These are phyloP conservation scores for Orientallactaga bullata DNA, from an alignment of 2,113 vertebrate genomes.

Conservation along the genomic window DNA sequence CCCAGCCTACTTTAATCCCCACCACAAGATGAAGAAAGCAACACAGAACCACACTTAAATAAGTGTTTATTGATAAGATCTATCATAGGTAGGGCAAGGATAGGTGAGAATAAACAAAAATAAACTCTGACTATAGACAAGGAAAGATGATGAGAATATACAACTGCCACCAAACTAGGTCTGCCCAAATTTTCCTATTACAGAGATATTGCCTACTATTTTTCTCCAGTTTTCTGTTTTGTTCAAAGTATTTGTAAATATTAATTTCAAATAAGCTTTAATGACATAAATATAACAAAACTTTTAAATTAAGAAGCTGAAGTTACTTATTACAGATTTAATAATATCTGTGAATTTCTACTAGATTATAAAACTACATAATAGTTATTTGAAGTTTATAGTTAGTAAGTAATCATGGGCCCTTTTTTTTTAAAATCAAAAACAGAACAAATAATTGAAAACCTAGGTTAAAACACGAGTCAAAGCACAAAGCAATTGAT, in stretches of 20 bases:
- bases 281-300: neutral
- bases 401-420: slow-evolving; percentile 18
- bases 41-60: neutral
- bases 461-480: slow-evolving; percentile 31
- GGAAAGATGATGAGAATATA: neutral
- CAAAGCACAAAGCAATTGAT: slow-evolving; percentile 55
- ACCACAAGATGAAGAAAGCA: neutral
- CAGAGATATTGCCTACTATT: neutral
- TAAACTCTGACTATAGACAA: neutral
- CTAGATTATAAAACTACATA: slow-evolving; percentile 26
- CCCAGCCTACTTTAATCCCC: neutral
- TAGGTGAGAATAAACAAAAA: neutral
- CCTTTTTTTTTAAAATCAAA: slow-evolving; percentile 62
- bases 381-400: slow-evolving; percentile 21
- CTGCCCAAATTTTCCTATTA: neutral
- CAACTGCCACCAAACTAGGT: neutral
- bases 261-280: slow-evolving; percentile 46
- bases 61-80: neutral
- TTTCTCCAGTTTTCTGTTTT: slow-evolving; percentile 32
- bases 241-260: slow-evolving; percentile 35
- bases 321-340: slow-evolving; percentile 12
- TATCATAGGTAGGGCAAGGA: neutral
- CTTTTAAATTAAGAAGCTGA: slow-evolving; percentile 5
- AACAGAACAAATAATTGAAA: slow-evolving; percentile 47
- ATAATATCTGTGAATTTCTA: neutral